Conservation (phyloP, 1,140 invertebrate species). For the Vanessa atalanta region DNA sequence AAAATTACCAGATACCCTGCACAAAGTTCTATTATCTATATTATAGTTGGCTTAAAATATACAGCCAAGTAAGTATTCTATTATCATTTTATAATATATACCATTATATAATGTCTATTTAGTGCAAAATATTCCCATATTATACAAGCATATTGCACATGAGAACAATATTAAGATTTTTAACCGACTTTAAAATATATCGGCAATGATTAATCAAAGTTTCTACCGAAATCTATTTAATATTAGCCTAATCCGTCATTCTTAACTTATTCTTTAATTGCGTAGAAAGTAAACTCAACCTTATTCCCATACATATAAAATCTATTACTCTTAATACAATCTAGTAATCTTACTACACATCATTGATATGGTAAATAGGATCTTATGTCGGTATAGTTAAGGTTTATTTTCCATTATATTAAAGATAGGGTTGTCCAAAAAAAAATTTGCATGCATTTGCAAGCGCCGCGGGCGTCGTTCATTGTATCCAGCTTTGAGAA, state of each 20-base stretch:
- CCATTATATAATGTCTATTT: not conserved
- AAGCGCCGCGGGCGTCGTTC: conserved; percentile 51
- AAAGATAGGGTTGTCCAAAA: conserved; percentile 53
- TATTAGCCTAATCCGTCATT: conserved; percentile 67
- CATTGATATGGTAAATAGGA: not conserved
- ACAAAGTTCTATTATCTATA: no score
- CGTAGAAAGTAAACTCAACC: conserved; percentile 3
- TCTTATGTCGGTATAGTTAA: not conserved
- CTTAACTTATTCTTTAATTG: conserved; percentile 34
- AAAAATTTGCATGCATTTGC: conserved; percentile 60
- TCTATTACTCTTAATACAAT: conserved; percentile 7
- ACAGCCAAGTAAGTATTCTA: no score
- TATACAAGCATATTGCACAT: conserved; percentile 53
- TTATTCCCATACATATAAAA: conserved; percentile 4
- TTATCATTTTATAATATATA: no score
- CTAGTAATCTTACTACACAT: not conserved
- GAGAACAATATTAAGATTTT: conserved; percentile 56
- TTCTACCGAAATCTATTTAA: conserved; percentile 5
- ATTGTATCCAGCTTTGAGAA: conserved; percentile 38
- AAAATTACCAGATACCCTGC: no score
- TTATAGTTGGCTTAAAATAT: no score
- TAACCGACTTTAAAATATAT: conserved; percentile 50
- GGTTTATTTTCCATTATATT: conserved; percentile 13
- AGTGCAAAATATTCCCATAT: conserved; percentile 37
- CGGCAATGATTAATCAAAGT: conserved; percentile 69